Conservation (phyloP, 2,797 vertebrate genomes). For the Cyclura pinguis region DNA sequence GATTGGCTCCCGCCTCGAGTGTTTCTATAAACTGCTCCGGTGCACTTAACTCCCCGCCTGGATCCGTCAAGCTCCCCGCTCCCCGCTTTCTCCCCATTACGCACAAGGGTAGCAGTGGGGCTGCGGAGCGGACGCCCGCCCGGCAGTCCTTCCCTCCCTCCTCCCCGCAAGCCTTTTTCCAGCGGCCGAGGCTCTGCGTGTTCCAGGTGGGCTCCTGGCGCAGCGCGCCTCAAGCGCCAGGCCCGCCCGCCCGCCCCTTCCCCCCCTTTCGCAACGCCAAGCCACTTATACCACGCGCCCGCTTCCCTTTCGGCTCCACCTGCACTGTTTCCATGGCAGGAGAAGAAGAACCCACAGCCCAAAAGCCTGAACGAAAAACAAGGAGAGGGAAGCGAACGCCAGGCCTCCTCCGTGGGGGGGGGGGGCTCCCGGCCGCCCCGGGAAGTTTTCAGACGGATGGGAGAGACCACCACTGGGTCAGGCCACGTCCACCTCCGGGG, state of each 20-base stretch:
- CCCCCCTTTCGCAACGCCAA: constrained; percentile 44
- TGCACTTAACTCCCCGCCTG: constrained; percentile 74
- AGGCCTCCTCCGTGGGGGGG: too few relatives aligned
- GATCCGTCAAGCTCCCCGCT: constrained; percentile 71
- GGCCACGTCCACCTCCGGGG: too few relatives aligned
- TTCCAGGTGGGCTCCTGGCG: constrained; percentile 66
- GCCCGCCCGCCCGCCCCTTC: not conserved
- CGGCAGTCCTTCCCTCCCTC: constrained; percentile 23
- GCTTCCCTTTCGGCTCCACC: constrained; percentile 53
- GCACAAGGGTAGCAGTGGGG: not conserved
- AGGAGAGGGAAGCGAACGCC: not conserved
- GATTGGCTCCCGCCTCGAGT: constrained; percentile 63
- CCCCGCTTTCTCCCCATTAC: not conserved
- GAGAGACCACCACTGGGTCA: too few relatives aligned
- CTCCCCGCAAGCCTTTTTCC: constrained; percentile 58
- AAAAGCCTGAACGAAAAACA: not conserved
- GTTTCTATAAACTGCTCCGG: constrained; percentile 71
- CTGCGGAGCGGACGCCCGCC: constrained; percentile 52
- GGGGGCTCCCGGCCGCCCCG: too few relatives aligned
- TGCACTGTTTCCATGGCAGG: constrained; percentile 61
- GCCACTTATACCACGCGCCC: constrained; percentile 26
- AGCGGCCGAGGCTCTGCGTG: constrained; percentile 60
- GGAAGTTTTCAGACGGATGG: too few relatives aligned
- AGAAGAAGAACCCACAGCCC: constrained; percentile 38
- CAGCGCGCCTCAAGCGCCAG: constrained; percentile 67